These are phyloP conservation scores for Heteromurus nitidus DNA, from an alignment of 2,888 invertebrate genomes.

Conservation along the genomic window DNA sequence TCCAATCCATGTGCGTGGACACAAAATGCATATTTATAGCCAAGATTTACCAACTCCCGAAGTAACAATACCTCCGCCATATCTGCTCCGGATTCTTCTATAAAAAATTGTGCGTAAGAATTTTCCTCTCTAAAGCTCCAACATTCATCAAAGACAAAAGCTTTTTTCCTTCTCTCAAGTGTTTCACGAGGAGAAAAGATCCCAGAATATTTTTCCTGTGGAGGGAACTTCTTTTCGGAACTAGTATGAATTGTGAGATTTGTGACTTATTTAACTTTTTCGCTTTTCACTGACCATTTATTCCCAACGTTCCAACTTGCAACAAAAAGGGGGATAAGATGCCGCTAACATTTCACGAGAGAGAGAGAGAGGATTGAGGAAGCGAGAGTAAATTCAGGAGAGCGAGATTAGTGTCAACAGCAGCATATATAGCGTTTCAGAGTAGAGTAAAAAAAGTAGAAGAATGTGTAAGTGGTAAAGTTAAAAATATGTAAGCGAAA, in stretches of 20 bases:
- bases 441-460: slow-evolving; percentile 7
- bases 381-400: slow-evolving; percentile 58
- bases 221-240: too few species aligned
- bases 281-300: slow-evolving; percentile 38
- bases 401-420: slow-evolving; percentile 62
- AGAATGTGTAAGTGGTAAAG: slow-evolving; percentile 11
- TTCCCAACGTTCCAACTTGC: too few species aligned
- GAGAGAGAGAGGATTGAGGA: slow-evolving; percentile 15
- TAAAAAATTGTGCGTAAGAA: neutral
- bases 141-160: slow-evolving; percentile 1
- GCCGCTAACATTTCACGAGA: neutral
- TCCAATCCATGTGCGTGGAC: too few species aligned
- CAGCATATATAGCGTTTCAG: slow-evolving; percentile 22
- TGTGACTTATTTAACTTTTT: slow-evolving; percentile 41
- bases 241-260: slow-evolving; percentile 51
- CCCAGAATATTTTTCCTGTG: too few species aligned
- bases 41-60: too few species aligned
- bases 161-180: too few species aligned
- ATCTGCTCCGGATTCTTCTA: too few species aligned
- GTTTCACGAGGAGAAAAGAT: too few species aligned
- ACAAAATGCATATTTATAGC: too few species aligned
- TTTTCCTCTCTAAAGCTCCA: neutral
- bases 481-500: too few species aligned
- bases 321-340: too few species aligned
- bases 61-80: too few species aligned